phyloP scores from a whole-genome alignment of 2,888 invertebrate genomes.

The Nephrotoma appendiculata region DNA sequence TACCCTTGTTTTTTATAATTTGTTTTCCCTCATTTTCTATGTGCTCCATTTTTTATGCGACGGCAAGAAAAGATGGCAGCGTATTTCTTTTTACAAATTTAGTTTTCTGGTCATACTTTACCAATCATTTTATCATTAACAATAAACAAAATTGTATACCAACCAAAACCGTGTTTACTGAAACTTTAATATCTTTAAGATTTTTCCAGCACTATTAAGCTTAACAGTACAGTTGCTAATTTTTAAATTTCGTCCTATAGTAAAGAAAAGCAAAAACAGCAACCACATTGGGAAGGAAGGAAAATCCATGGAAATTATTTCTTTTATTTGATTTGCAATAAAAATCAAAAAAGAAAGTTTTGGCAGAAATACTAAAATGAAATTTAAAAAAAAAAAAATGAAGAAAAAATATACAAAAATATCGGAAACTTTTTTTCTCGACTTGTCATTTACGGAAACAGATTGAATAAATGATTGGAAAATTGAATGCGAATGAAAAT shows the following conservation, averaged over 20 bases:
- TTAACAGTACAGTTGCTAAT: background rate
- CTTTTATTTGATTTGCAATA: background rate
- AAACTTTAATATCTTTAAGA: no score
- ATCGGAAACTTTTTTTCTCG: background rate
- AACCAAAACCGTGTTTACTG: background rate
- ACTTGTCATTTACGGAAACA: background rate
- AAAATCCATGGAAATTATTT: background rate
- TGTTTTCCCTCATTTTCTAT: background rate
- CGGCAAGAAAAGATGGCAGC: background rate
- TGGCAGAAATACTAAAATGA: background rate
- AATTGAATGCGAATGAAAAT: background rate
- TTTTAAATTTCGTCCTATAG: background rate
- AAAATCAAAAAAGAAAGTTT: background rate
- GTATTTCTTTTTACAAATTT: background rate
- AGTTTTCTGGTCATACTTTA: background rate
- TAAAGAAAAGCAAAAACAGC: background rate
- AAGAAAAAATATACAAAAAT: background rate
- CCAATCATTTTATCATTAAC: background rate
- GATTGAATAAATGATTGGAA: background rate
- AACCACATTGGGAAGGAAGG: background rate
- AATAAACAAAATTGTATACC: background rate
- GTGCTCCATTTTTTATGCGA: background rate
- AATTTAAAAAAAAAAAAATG: background rate
- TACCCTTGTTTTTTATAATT: background rate
- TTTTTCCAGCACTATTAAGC: background rate